Conservation (phyloP, 2,113 vertebrate genomes). For the Syngnathus floridae region DNA sequence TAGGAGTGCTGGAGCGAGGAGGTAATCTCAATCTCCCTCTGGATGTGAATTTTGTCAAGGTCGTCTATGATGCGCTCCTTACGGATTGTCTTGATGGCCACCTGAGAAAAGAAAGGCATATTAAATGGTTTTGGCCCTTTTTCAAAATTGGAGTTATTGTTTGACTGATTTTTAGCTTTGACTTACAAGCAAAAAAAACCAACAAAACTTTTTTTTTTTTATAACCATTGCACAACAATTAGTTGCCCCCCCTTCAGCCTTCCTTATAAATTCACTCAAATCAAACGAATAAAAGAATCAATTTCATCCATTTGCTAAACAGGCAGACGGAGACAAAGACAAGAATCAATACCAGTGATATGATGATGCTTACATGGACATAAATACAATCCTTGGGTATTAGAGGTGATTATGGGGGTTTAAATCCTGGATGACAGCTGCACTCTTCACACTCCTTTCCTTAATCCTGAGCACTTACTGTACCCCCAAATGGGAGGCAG, state of each 20-base stretch:
- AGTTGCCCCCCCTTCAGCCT: not conserved
- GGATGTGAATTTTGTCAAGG: constrained; percentile 73
- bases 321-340: constrained; percentile 17
- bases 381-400: constrained; percentile 33
- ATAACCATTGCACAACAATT: not conserved
- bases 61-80: constrained; percentile 72
- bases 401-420: constrained; percentile 53
- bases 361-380: not conserved
- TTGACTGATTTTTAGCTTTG: not conserved
- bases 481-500: constrained; percentile 20
- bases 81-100: constrained; percentile 76
- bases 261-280: not conserved
- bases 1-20: constrained; percentile 70
- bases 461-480: constrained; percentile 38
- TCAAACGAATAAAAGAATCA: not conserved
- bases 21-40: constrained; percentile 77
- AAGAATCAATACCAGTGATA: constrained; percentile 4
- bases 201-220: no score
- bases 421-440: constrained; percentile 40
- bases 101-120: constrained; percentile 42
- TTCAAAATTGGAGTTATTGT: not conserved
- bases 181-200: not conserved
- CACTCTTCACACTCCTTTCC: constrained; percentile 37
- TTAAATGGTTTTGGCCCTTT: not conserved
- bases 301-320: not conserved